phyloP scores from a whole-genome alignment of 2,797 vertebrate species.

The Acanthis flammea region DNA sequence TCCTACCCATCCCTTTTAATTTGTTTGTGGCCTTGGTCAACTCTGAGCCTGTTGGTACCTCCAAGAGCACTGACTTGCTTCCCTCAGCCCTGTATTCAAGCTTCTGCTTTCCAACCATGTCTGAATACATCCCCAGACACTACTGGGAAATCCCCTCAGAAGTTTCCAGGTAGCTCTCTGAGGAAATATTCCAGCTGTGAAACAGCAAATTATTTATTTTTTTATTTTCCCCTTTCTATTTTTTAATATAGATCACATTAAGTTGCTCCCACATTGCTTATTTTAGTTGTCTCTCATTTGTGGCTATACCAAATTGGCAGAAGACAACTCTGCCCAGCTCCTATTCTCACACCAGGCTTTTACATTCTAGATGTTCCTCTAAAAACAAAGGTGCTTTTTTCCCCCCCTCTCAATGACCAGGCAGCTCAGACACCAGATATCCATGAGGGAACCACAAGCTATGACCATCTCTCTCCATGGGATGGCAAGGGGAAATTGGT shows the following conservation, averaged over 20 bases:
- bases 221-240: not conserved
- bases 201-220: not conserved
- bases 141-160: not conserved
- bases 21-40: not conserved
- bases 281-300: not conserved
- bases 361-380: not conserved
- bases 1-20: not conserved
- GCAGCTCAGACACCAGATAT: not conserved
- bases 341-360: not conserved
- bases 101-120: not conserved
- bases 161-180: not conserved
- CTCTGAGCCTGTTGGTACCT: not conserved
- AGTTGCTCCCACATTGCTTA: fast-evolving
- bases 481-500: not conserved
- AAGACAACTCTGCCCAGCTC: not conserved
- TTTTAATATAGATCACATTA: not conserved
- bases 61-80: not conserved
- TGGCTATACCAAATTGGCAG: not conserved
- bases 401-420: not conserved
- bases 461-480: not conserved
- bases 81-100: not conserved
- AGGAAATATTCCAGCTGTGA: not conserved
- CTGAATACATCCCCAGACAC: not conserved
- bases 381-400: not conserved
- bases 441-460: not conserved